A percentile compares a stretch with the other conserved stretches of the same genome.
phyloP scores from a whole-genome alignment of 2,113 vertebrate species.

The Forbesichthys agassizii region DNA sequence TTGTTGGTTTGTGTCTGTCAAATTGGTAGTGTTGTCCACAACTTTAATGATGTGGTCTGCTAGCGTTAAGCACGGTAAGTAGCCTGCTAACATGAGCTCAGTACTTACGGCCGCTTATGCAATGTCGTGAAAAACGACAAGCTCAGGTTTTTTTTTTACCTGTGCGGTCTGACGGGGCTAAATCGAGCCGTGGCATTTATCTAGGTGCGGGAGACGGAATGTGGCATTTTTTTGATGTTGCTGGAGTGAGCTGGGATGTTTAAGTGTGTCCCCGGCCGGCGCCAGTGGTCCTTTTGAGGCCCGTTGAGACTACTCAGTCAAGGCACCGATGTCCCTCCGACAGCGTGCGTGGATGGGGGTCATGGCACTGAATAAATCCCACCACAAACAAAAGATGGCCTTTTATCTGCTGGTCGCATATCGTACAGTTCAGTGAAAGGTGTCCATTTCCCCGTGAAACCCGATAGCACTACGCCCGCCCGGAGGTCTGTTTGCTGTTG shows the following conservation, averaged over 20 bases:
- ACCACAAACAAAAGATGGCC: conserved; percentile 67
- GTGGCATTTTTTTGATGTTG: not conserved
- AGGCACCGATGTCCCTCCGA: conserved; percentile 36
- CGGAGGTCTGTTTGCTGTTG: too few species aligned
- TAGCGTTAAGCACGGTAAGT: too few species aligned
- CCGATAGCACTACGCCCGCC: too few species aligned
- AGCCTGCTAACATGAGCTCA: too few species aligned
- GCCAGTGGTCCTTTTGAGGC: conserved; percentile 27
- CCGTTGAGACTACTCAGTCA: conserved; percentile 31
- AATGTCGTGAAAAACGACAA: too few species aligned
- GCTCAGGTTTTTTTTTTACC: not conserved
- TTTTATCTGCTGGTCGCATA: conserved; percentile 42
- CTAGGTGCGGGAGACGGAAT: too few species aligned
- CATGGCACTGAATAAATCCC: conserved; percentile 54
- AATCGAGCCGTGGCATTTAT: too few species aligned
- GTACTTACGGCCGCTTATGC: too few species aligned
- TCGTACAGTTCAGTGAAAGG: not conserved
- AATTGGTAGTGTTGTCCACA: too few species aligned
- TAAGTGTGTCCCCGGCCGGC: not conserved
- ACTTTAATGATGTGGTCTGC: too few species aligned
- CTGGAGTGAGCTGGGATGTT: not conserved
- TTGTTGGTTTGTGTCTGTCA: too few species aligned
- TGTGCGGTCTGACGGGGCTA: not conserved
- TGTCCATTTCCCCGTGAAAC: too few species aligned
- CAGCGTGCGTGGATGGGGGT: conserved; percentile 38